A percentile compares a stretch with the other conserved stretches of the same genome.
These are phyloP conservation scores for Erebia palarica DNA, from an alignment of 2,888 invertebrate genomes.

Conservation along the genomic window DNA sequence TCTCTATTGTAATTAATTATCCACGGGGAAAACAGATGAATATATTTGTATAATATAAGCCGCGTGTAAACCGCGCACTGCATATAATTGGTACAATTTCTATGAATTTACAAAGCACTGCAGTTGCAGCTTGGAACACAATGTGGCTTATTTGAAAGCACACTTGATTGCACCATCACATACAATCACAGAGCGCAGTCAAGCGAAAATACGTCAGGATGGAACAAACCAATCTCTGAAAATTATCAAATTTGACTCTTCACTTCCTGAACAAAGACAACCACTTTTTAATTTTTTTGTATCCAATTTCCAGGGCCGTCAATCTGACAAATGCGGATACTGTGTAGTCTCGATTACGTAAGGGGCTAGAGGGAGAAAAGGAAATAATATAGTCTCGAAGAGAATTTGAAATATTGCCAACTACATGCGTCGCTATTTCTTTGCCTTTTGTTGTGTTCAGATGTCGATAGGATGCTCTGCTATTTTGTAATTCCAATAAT, in stretches of 20 bases:
- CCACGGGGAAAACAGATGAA: too few species aligned
- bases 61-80: neutral
- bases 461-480: slow-evolving; percentile 21
- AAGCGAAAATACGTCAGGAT: neutral
- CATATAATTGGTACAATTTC: neutral
- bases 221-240: neutral
- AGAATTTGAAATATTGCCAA: slow-evolving; percentile 78
- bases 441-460: slow-evolving; percentile 54
- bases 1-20: too few species aligned
- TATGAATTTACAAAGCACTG: neutral
- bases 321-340: slow-evolving; percentile 49
- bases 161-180: neutral
- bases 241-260: slow-evolving; percentile 7
- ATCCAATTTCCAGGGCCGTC: slow-evolving; percentile 49
- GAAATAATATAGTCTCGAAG: slow-evolving; percentile 73
- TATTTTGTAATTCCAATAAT: slow-evolving; percentile 25
- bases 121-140: neutral
- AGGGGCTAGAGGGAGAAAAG: slow-evolving; percentile 52
- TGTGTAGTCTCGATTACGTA: slow-evolving; percentile 54
- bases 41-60: too few species aligned
- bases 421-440: slow-evolving; percentile 65
- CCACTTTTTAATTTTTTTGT: slow-evolving; percentile 35
- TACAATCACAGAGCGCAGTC: neutral
- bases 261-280: slow-evolving; percentile 5
- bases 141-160: neutral